Evolutionary conservation across 2,113 vertebrate species (phyloP).

Genomic region (Sebastes fasciatus): DNA sequence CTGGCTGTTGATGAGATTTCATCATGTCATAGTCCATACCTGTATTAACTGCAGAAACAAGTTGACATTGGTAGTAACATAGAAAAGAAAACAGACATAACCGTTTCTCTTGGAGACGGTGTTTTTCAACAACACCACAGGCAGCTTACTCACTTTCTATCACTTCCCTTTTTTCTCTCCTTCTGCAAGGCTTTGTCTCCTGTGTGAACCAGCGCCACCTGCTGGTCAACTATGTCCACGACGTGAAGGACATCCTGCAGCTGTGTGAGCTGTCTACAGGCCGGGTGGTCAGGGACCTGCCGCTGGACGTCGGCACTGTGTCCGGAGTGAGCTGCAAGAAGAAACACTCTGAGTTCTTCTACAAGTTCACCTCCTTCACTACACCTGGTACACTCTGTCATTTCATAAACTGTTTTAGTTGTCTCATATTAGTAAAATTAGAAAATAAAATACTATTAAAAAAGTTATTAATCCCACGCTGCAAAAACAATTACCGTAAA

Average conservation of each 20-base stretch:
- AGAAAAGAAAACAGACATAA: not conserved
- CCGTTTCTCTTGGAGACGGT: not conserved
- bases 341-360: conserved; percentile 84
- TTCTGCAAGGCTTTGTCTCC: conserved; percentile 74
- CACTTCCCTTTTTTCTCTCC: not conserved
- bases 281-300: conserved; percentile 72
- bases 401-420: not conserved
- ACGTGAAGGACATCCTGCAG: conserved; percentile 85
- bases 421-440: not conserved
- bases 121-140: not conserved
- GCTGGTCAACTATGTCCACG: conserved; percentile 83
- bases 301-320: conserved; percentile 81
- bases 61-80: not conserved
- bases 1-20: not conserved
- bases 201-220: conserved; percentile 83
- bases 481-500: not conserved
- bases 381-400: conserved; percentile 75
- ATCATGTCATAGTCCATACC: not conserved
- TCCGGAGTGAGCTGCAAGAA: conserved; percentile 84
- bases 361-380: conserved; percentile 85
- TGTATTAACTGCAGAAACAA: not conserved
- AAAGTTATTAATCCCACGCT: not conserved
- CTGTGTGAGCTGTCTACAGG: conserved; percentile 75
- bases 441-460: not conserved
- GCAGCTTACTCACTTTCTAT: not conserved